Conservation (phyloP, 2,113 vertebrate genomes). For the Erythrocercus mccallii region DNA sequence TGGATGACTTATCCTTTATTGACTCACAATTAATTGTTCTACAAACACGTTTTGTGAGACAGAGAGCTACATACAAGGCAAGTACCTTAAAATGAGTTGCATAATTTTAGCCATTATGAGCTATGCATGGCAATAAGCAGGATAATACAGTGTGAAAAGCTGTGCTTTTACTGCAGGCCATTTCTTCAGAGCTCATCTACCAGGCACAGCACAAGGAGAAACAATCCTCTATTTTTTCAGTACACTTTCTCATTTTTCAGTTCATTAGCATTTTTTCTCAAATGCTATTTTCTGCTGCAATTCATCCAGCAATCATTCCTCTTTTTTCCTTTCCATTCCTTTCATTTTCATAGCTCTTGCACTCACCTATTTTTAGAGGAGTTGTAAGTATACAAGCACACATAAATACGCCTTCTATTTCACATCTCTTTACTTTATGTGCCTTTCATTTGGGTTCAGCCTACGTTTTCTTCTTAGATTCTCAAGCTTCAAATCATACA, state of each 20-base stretch:
- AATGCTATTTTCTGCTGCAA: background rate
- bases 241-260: background rate
- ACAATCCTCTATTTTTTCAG: background rate
- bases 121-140: background rate
- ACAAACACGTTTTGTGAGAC: background rate
- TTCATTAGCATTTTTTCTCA: conserved; percentile 1
- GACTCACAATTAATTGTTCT: conserved; percentile 7
- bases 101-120: background rate
- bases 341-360: background rate
- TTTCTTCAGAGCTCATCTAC: background rate
- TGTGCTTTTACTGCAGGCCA: conserved; percentile 1
- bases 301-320: background rate
- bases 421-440: background rate
- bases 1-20: background rate
- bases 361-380: background rate
- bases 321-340: background rate
- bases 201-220: background rate
- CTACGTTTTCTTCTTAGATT: background rate
- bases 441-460: background rate
- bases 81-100: background rate
- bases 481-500: background rate
- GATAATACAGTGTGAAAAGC: background rate
- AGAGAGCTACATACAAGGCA: background rate
- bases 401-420: background rate
- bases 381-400: background rate